phyloP scores from a whole-genome alignment of 2,797 vertebrate species.

The Cynopterus sphinx region DNA sequence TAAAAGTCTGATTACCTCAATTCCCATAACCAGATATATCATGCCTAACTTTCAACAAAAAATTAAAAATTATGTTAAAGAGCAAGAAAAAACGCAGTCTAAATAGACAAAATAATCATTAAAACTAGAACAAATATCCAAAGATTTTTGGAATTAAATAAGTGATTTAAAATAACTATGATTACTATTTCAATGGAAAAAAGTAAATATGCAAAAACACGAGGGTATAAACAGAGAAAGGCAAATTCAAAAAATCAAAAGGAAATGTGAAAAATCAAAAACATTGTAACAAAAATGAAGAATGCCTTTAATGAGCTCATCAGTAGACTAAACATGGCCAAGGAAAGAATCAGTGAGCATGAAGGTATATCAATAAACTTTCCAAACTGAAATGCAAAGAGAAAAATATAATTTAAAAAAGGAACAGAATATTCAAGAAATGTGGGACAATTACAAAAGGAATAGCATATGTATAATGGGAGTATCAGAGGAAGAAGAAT shows the following conservation, averaged over 20 bases:
- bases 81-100: background rate
- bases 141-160: background rate
- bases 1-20: background rate
- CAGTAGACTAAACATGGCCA: background rate
- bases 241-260: background rate
- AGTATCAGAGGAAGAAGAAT: background rate
- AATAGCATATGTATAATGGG: background rate
- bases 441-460: background rate
- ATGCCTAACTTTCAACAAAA: background rate
- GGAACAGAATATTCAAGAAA: background rate
- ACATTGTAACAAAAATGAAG: background rate
- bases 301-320: background rate
- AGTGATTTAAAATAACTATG: background rate
- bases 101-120: background rate
- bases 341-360: background rate
- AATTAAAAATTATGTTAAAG: background rate
- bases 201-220: background rate
- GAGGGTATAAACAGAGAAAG: background rate
- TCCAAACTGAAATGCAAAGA: conserved; percentile 2
- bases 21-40: background rate
- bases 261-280: conserved; percentile 5
- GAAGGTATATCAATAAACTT: background rate
- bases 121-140: background rate
- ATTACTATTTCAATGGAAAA: background rate
- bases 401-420: background rate